Percentiles rank a stretch among this genome's conserved stretches.
Conservation (phyloP, 2,888 invertebrate genomes). For the Cenopis cana region DNA sequence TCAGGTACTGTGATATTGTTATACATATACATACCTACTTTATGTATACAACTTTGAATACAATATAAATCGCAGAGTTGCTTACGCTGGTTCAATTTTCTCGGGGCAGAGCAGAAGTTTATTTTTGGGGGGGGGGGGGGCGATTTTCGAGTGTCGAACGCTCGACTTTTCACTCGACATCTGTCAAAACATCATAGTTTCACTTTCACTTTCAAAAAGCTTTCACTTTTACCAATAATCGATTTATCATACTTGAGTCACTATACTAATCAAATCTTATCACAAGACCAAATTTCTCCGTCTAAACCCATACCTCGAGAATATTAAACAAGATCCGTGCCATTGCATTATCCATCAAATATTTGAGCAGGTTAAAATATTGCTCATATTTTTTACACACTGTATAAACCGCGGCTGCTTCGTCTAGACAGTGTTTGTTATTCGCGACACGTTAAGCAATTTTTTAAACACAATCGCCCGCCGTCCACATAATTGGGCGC, state of each 20-base stretch:
- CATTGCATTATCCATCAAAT: neutral
- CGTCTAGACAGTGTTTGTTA: conserved; percentile 1
- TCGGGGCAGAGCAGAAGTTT: no score
- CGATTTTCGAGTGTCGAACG: no score
- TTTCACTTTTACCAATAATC: neutral
- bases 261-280: neutral
- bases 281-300: neutral
- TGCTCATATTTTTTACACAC: neutral
- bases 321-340: neutral
- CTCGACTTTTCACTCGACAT: no score
- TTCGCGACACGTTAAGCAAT: conserved; percentile 15
- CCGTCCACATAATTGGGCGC: conserved; percentile 9
- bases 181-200: no score
- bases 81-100: no score
- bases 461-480: conserved; percentile 11
- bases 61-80: no score
- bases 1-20: no score
- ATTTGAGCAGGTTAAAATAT: neutral
- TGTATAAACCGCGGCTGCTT: neutral
- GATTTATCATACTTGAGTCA: neutral
- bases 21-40: no score
- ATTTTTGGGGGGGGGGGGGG: no score
- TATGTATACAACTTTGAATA: no score
- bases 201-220: no score
- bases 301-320: no score